Conservation (phyloP, 2,113 vertebrate species). For the Chionomys nivalis region DNA sequence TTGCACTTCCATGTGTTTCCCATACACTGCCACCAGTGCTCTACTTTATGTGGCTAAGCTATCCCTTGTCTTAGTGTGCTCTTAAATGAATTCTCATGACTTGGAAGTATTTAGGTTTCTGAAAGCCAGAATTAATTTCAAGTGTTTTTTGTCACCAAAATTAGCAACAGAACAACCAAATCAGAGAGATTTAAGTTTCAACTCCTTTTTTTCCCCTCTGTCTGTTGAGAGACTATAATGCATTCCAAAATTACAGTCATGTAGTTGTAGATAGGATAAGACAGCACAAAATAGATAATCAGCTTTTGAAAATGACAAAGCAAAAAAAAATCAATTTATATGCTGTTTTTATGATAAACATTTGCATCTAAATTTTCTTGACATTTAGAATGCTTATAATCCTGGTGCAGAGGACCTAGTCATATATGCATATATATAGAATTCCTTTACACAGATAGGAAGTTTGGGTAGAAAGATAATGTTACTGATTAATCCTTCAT, state of each 20-base stretch:
- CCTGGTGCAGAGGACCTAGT: background rate
- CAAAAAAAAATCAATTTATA: conserved; percentile 25
- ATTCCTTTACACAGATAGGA: background rate
- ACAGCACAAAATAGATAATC: background rate
- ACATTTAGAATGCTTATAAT: background rate
- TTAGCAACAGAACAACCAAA: conserved; percentile 33
- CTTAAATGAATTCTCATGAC: background rate
- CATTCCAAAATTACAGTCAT: background rate
- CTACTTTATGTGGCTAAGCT: background rate
- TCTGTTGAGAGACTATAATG: background rate
- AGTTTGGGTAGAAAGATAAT: conserved; percentile 19
- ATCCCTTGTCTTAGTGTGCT: background rate
- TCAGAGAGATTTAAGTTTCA: conserved; percentile 33
- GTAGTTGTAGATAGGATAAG: background rate
- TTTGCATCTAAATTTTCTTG: background rate
- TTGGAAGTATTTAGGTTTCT: conserved; percentile 48
- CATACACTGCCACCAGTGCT: background rate
- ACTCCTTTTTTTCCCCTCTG: background rate
- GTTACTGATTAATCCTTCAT: conserved; percentile 39
- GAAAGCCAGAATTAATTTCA: conserved; percentile 45
- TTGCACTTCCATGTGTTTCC: background rate
- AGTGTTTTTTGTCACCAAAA: conserved; percentile 36
- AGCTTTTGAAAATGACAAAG: conserved; percentile 5
- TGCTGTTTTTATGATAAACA: background rate
- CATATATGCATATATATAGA: background rate